Evolutionary conservation across 2,797 vertebrate genomes (phyloP).

Genomic region (Gouania willdenowi): DNA sequence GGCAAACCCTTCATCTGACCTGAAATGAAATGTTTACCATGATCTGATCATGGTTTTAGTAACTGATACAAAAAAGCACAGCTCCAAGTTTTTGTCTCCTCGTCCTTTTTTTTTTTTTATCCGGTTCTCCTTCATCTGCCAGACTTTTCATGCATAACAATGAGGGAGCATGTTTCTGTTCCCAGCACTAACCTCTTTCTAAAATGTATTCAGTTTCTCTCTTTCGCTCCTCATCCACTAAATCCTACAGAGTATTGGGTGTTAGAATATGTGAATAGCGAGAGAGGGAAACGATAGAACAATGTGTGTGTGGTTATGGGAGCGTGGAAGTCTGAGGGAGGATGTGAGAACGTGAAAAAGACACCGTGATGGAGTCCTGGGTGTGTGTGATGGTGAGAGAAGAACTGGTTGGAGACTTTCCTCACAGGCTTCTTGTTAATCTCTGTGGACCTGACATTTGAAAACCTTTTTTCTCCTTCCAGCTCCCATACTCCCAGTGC

Average conservation of each 20-base stretch:
- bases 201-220: constrained; percentile 43
- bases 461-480: constrained; percentile 42
- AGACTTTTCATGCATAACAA: constrained; percentile 64
- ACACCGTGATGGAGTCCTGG: constrained; percentile 1
- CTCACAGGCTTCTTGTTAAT: constrained; percentile 53
- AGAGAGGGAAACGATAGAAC: too few species aligned
- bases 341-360: constrained; percentile 14
- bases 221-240: constrained; percentile 39
- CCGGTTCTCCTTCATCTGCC: constrained; percentile 12
- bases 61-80: constrained; percentile 1
- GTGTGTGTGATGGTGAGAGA: too few species aligned
- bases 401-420: constrained; percentile 7
- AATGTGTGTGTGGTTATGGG: constrained; percentile 20
- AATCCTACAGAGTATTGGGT: constrained; percentile 46
- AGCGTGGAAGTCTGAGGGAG: constrained; percentile 19
- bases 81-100: constrained; percentile 1
- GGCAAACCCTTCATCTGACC: too few species aligned
- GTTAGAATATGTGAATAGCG: constrained; percentile 37
- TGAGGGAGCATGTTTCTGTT: constrained; percentile 47
- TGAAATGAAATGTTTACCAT: neutral
- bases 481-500: constrained; percentile 23
- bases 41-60: constrained; percentile 8
- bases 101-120: constrained; percentile 13
- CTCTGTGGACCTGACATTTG: constrained; percentile 67
- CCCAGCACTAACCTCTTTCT: constrained; percentile 44